These are phyloP conservation scores for Polydrusus tereticollis DNA, from an alignment of 2,888 invertebrate genomes.

Conservation along the genomic window DNA sequence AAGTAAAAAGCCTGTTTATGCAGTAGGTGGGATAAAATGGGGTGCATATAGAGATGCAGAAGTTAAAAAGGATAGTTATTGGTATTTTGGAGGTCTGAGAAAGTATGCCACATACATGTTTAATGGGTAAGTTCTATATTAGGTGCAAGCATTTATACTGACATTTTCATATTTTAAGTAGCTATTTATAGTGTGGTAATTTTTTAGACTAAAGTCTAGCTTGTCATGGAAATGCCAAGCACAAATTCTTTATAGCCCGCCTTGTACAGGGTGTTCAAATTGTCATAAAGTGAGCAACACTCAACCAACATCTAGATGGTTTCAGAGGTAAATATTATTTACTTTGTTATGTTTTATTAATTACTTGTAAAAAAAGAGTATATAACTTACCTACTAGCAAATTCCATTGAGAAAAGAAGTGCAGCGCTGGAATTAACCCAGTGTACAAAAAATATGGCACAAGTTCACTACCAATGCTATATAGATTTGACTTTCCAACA, in stretches of 20 bases:
- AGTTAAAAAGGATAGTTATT: slow-evolving; percentile 83
- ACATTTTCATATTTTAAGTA: too few relatives aligned
- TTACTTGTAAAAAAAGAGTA: too few relatives aligned
- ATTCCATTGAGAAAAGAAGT: too few relatives aligned
- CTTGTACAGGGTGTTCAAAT: slow-evolving; percentile 85
- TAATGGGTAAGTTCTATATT: slow-evolving; percentile 68
- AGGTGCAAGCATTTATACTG: too few relatives aligned
- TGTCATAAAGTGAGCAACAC: slow-evolving; percentile 68
- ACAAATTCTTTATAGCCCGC: slow-evolving; percentile 80
- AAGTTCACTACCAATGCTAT: too few relatives aligned
- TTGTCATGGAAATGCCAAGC: slow-evolving; percentile 80
- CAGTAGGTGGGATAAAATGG: slow-evolving; percentile 84
- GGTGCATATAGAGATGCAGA: slow-evolving; percentile 87
- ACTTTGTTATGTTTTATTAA: not conserved
- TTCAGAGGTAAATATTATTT: slow-evolving; percentile 64
- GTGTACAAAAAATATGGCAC: too few relatives aligned
- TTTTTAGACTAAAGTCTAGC: slow-evolving; percentile 67
- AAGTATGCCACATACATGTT: slow-evolving; percentile 84
- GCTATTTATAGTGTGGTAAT: not conserved
- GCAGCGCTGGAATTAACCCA: too few relatives aligned
- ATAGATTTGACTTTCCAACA: too few relatives aligned
- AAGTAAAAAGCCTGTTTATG: slow-evolving; percentile 80
- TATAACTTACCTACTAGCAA: too few relatives aligned
- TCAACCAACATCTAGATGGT: slow-evolving; percentile 64
- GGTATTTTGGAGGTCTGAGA: slow-evolving; percentile 86